A percentile compares a stretch with the other conserved stretches of the same genome.
phyloP scores from a whole-genome alignment of 1,140 invertebrate genomes.

The Camponotus floridanus region DNA sequence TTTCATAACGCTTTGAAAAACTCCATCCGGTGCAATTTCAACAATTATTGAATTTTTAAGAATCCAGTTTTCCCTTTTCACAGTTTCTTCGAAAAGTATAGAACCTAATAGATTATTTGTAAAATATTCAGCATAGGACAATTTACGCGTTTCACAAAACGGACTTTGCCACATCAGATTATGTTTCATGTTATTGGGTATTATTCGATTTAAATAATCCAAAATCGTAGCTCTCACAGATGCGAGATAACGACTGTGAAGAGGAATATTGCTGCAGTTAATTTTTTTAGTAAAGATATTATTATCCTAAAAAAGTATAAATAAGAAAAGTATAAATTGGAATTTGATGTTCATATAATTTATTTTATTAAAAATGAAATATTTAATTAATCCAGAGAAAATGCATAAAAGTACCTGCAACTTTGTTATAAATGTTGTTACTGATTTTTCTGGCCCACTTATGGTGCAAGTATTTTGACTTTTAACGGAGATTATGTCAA shows the following conservation, averaged over 20 bases:
- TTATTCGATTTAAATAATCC: conserved; percentile 90
- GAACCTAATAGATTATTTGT: conserved; percentile 95
- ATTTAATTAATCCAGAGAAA: neutral
- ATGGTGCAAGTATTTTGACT: conserved; percentile 90
- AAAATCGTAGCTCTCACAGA: conserved; percentile 90
- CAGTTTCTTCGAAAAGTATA: conserved; percentile 95
- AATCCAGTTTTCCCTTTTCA: conserved; percentile 87
- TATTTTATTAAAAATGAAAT: no score
- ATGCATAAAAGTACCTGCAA: conserved; percentile 81
- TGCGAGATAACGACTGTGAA: conserved; percentile 90
- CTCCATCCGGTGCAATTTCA: conserved; percentile 91
- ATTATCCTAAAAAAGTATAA: conserved; percentile 85
- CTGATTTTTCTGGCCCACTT: conserved; percentile 88
- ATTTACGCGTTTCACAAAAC: conserved; percentile 90
- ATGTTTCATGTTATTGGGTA: conserved; percentile 89
- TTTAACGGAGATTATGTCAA: conserved; percentile 88
- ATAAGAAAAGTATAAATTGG: neutral
- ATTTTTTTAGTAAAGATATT: conserved; percentile 93
- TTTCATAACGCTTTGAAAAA: neutral
- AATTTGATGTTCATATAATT: neutral
- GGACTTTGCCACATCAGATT: conserved; percentile 95
- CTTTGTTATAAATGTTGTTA: conserved; percentile 81
- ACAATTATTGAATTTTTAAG: conserved; percentile 93
- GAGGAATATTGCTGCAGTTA: conserved; percentile 90
- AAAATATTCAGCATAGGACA: conserved; percentile 96